Evolutionary conservation across 2,888 invertebrate species (phyloP).

Genomic region (Cryptosula pallasiana): DNA sequence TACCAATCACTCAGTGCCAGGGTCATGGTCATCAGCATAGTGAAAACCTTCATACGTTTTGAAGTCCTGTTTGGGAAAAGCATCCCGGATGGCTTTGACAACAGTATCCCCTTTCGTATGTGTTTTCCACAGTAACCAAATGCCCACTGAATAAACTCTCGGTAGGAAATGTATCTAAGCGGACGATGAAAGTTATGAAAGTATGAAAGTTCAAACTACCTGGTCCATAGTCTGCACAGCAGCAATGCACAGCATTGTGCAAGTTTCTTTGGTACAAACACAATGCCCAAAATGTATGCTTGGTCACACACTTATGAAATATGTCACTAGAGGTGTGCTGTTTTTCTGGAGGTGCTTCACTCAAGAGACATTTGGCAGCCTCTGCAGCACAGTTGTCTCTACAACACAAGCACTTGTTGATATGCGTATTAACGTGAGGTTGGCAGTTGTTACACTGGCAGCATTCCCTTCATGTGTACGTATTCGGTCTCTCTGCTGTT

Average conservation of each 20-base stretch:
- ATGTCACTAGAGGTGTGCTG: no score
- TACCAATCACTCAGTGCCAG: no score
- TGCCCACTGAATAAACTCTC: background rate
- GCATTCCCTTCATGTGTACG: background rate
- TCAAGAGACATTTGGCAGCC: background rate
- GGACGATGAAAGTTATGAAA: background rate
- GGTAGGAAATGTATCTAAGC: background rate
- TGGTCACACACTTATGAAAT: background rate
- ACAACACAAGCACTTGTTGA: background rate
- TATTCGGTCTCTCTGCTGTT: background rate
- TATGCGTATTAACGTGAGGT: background rate
- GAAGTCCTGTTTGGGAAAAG: background rate
- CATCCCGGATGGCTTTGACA: background rate
- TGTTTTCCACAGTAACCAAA: background rate
- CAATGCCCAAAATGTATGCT: background rate
- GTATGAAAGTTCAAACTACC: background rate
- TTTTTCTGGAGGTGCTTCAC: no score
- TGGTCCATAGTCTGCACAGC: background rate
- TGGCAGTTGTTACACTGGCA: background rate
- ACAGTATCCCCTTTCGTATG: background rate
- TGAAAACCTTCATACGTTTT: no score
- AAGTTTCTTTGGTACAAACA: background rate
- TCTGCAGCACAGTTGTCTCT: background rate
- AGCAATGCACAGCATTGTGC: background rate
- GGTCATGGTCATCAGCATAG: no score